Percentiles rank a stretch among this genome's conserved stretches.
Conservation (phyloP, 92 coral and sea anemone genomes). For the Phenganax stokvisi region DNA sequence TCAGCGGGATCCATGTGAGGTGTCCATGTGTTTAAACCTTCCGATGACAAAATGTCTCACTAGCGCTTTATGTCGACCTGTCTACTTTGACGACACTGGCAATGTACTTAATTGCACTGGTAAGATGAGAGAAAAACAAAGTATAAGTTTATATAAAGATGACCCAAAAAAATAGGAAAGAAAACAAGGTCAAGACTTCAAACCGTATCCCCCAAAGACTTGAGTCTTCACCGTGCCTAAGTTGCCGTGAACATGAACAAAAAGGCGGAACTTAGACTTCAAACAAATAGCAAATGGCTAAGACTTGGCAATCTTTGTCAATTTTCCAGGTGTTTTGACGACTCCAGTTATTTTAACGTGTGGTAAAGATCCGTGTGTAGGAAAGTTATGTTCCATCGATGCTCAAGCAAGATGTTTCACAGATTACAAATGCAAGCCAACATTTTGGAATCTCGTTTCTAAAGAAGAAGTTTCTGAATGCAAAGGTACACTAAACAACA, state of each 20-base stretch:
- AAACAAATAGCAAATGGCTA: too few relatives aligned
- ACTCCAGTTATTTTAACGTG: constrained; percentile 62
- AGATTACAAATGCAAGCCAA: constrained; percentile 63
- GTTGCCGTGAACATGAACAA: neutral
- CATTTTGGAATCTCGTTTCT: constrained; percentile 54
- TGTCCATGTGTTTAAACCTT: constrained; percentile 58
- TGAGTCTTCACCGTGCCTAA: constrained; percentile 29
- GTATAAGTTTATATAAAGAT: too few relatives aligned
- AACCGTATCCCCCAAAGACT: neutral
- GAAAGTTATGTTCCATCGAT: constrained; percentile 54
- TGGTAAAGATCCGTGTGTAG: constrained; percentile 72
- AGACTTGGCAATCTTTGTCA: neutral
- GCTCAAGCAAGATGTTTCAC: constrained; percentile 65
- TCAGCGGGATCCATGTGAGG: constrained; percentile 59
- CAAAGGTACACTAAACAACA: constrained; percentile 45
- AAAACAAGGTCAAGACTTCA: too few relatives aligned
- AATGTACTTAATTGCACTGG: constrained; percentile 70
- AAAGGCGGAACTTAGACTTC: neutral
- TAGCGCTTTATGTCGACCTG: constrained; percentile 63
- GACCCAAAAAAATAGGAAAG: too few relatives aligned
- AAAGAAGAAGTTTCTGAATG: constrained; percentile 60
- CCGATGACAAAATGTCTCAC: constrained; percentile 64
- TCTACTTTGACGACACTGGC: constrained; percentile 62
- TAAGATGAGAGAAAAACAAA: constrained; percentile 23
- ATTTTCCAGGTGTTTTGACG: constrained; percentile 59